These are phyloP conservation scores for Aphelenchoides bicaudatus DNA, from an alignment of 2,888 invertebrate species.

Conservation along the genomic window DNA sequence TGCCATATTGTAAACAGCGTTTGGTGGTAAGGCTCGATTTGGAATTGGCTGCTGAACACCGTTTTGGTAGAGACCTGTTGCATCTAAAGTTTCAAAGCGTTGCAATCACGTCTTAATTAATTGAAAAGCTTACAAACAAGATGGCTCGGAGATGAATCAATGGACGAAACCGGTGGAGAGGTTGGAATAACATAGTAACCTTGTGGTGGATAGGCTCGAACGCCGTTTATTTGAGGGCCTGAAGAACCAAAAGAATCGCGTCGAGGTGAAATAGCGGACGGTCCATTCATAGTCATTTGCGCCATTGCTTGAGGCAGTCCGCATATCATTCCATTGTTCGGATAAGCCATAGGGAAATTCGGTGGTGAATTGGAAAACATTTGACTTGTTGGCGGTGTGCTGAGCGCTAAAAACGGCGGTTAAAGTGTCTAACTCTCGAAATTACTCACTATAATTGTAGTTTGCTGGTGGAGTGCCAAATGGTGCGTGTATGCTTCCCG, in stretches of 20 bases:
- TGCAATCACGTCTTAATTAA: background rate
- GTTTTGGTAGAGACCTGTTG: slow-evolving; percentile 13
- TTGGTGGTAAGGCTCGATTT: too few species aligned
- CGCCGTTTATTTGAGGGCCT: slow-evolving; percentile 18
- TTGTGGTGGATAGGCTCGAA: slow-evolving; percentile 21
- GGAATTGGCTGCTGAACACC: too few species aligned
- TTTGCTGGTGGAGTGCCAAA: slow-evolving; percentile 38
- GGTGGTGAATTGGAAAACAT: slow-evolving; percentile 34
- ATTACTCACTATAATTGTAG: slow-evolving; percentile 41
- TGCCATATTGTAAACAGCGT: slow-evolving; percentile 14
- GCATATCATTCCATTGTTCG: slow-evolving; percentile 10
- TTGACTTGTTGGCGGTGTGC: slow-evolving; percentile 30
- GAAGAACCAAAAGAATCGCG: slow-evolving; percentile 30
- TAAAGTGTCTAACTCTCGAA: slow-evolving; percentile 30
- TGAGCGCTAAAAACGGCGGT: slow-evolving; percentile 16
- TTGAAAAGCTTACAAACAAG: slow-evolving; percentile 13
- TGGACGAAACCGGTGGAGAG: slow-evolving; percentile 16
- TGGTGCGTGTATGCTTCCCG: slow-evolving; percentile 23
- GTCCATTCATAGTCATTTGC: slow-evolving; percentile 22
- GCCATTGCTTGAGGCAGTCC: slow-evolving; percentile 27
- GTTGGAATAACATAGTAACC: slow-evolving; percentile 14
- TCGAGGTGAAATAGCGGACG: slow-evolving; percentile 11
- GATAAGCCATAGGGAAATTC: slow-evolving; percentile 25
- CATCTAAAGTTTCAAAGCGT: slow-evolving; percentile 12
- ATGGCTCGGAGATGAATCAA: slow-evolving; percentile 19